These are phyloP conservation scores for Bovichtus variegatus DNA, from an alignment of 2,797 vertebrate species.

Conservation along the genomic window DNA sequence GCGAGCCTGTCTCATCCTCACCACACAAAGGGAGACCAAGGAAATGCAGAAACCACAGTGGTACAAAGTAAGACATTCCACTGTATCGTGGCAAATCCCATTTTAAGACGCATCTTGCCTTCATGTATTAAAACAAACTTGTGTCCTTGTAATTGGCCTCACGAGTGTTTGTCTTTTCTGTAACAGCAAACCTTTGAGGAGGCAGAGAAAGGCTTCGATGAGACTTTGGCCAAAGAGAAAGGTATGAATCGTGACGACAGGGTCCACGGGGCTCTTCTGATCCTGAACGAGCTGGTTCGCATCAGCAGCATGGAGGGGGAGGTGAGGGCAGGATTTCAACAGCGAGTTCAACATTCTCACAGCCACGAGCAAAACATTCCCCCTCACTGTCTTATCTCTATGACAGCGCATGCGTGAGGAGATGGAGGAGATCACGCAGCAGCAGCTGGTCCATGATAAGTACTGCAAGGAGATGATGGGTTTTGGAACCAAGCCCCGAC, in stretches of 20 bases:
- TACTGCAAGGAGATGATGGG: slow-evolving; percentile 98
- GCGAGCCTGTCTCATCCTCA: slow-evolving; percentile 95
- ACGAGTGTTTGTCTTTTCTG: slow-evolving; percentile 12
- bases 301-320: slow-evolving; percentile 99
- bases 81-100: background rate
- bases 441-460: slow-evolving; percentile 97
- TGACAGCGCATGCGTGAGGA: slow-evolving; percentile 95
- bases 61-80: slow-evolving; percentile 91
- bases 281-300: slow-evolving; percentile 97
- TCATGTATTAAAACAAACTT: background rate
- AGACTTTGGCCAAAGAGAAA: slow-evolving; percentile 96
- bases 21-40: slow-evolving; percentile 97
- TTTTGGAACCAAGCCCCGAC: slow-evolving; percentile 95
- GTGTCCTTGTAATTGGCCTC: background rate
- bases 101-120: background rate
- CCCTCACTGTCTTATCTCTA: background rate
- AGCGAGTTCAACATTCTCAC: background rate
- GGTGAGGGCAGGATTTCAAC: slow-evolving; percentile 83
- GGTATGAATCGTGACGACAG: slow-evolving; percentile 98
- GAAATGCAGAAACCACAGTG: slow-evolving; percentile 99
- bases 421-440: slow-evolving; percentile 99
- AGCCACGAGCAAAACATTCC: background rate
- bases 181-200: slow-evolving; percentile 96
- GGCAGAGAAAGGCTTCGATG: slow-evolving; percentile 97
- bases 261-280: slow-evolving; percentile 95